Percentiles rank a stretch among this genome's conserved stretches.
Conservation (phyloP, 2,113 vertebrate genomes). For the Cynocephalus volans region DNA sequence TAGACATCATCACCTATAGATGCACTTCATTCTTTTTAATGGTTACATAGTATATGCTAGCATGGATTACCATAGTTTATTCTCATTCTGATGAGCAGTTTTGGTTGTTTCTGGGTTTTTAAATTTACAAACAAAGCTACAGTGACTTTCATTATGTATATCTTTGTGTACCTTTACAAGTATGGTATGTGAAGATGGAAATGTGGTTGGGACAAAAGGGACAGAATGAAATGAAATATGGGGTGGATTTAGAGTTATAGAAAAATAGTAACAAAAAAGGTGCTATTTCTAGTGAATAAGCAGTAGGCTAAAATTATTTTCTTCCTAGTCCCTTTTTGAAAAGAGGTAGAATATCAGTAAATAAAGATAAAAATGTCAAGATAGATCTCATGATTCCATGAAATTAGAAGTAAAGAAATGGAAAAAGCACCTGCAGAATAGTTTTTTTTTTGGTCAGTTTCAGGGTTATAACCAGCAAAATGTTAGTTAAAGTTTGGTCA, state of each 20-base stretch:
- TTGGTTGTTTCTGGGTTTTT: conserved; percentile 19
- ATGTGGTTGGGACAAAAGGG: not conserved
- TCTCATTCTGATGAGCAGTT: not conserved
- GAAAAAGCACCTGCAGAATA: not conserved
- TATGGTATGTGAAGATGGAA: not conserved
- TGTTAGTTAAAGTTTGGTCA: conserved; percentile 34
- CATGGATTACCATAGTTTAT: not conserved
- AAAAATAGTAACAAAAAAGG: conserved; percentile 29
- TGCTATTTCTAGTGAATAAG: conserved; percentile 17
- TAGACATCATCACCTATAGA: not conserved
- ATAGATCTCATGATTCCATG: not conserved
- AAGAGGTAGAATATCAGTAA: conserved; percentile 23
- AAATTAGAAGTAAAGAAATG: conserved; percentile 33
- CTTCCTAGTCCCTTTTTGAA: not conserved
- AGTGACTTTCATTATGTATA: conserved; percentile 7
- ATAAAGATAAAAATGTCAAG: conserved; percentile 27
- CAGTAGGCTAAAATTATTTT: conserved; percentile 47
- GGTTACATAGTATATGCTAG: not conserved
- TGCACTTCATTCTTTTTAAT: not conserved
- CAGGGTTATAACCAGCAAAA: conserved; percentile 24
- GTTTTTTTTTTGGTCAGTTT: conserved; percentile 42
- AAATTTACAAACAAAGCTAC: conserved; percentile 19
- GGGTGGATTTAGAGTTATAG: not conserved
- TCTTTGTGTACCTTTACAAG: conserved; percentile 1
- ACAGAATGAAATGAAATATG: conserved; percentile 12